These are phyloP conservation scores for Phyllopteryx taeniolatus DNA, from an alignment of 2,113 vertebrate genomes.

Conservation along the genomic window DNA sequence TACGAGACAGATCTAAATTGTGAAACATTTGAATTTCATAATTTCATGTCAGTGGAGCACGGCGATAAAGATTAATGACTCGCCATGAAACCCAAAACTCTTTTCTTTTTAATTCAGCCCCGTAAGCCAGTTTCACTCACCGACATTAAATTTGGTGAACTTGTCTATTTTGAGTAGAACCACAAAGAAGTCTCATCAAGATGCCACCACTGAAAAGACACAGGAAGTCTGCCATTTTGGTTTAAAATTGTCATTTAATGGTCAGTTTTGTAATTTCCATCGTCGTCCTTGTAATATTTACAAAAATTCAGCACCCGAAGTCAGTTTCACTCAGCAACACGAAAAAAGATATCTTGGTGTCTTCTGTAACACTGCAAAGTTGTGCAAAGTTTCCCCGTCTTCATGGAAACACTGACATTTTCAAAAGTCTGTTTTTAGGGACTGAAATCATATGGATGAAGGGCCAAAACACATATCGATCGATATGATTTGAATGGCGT, in stretches of 20 bases:
- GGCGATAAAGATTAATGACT: neutral
- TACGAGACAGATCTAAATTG: no score
- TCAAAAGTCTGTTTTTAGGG: neutral
- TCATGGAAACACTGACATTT: neutral
- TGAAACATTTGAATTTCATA: no score
- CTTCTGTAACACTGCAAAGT: no score
- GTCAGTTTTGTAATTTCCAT: no score
- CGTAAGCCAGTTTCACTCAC: neutral
- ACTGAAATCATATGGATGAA: neutral
- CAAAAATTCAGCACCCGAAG: no score
- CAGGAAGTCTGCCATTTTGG: no score
- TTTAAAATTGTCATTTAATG: no score
- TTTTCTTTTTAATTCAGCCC: neutral
- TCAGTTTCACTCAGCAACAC: no score
- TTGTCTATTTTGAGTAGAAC: neutral
- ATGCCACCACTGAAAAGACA: neutral
- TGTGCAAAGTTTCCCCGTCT: no score
- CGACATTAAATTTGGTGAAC: neutral
- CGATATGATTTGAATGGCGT: neutral
- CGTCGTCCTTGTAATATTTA: no score
- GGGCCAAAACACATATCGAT: neutral
- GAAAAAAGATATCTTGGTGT: no score
- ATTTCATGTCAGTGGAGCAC: no score
- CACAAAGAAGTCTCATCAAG: neutral
- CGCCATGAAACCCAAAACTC: neutral